phyloP scores from a whole-genome alignment of 2,113 vertebrate species.

The Thalassoma bifasciatum region DNA sequence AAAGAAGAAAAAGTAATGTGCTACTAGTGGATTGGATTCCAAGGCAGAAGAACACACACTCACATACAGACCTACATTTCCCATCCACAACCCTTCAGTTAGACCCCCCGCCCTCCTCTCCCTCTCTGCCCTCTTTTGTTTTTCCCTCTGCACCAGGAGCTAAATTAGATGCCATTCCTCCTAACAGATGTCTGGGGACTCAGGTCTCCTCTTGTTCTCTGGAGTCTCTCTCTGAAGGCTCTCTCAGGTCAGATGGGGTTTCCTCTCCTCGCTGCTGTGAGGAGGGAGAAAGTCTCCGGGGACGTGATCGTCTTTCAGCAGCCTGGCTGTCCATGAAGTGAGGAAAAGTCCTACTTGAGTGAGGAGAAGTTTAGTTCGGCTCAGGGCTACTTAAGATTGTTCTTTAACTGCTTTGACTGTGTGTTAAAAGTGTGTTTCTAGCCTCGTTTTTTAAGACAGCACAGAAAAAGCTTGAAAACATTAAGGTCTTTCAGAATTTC shows the following conservation, averaged over 20 bases:
- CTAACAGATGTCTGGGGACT: slow-evolving; percentile 77
- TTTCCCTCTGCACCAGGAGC: slow-evolving; percentile 58
- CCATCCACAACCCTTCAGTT: slow-evolving; percentile 11
- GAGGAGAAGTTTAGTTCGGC: slow-evolving; percentile 13
- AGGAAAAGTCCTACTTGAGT: slow-evolving; percentile 6
- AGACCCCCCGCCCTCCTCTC: background rate
- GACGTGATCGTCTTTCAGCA: slow-evolving; percentile 65
- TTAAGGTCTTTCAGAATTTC: no score
- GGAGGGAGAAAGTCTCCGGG: slow-evolving; percentile 44
- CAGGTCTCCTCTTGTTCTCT: slow-evolving; percentile 33
- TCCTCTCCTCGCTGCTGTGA: slow-evolving; percentile 37
- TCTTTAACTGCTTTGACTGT: background rate
- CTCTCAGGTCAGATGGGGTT: slow-evolving; percentile 63
- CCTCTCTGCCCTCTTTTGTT: slow-evolving; percentile 28
- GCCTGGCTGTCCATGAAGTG: background rate
- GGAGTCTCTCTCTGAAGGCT: slow-evolving; percentile 34
- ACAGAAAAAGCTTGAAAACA: no score
- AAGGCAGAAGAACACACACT: background rate
- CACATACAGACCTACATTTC: slow-evolving; percentile 9
- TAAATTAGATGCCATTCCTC: slow-evolving; percentile 70
- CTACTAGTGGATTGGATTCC: background rate
- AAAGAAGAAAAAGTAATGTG: background rate
- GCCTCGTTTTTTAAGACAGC: no score
- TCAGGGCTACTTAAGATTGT: background rate
- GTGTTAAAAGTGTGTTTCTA: no score